Conservation (phyloP, 2,888 invertebrate species). For the Ornithoptera alexandrae region DNA sequence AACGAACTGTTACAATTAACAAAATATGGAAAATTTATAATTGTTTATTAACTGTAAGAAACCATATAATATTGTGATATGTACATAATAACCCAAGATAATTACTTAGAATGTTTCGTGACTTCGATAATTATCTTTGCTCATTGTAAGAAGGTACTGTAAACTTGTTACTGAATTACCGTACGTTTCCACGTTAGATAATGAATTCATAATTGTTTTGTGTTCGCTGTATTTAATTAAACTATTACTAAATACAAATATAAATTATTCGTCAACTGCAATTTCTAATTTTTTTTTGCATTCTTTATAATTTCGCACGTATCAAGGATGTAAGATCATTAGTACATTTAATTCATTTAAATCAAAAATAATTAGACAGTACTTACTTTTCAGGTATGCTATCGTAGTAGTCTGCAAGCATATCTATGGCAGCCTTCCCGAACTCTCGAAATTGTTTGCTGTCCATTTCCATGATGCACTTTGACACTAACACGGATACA, state of each 20-base stretch:
- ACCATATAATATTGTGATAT: constrained; percentile 29
- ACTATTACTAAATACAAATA: neutral
- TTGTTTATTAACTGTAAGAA: neutral
- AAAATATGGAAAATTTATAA: neutral
- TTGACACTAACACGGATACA: constrained; percentile 22
- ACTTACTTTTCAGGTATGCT: constrained; percentile 88
- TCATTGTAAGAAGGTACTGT: constrained; percentile 21
- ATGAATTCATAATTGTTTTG: neutral
- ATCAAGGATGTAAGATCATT: too few species aligned
- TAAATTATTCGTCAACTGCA: too few species aligned
- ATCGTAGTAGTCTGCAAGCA: constrained; percentile 94
- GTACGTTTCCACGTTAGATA: neutral
- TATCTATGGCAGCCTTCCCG: constrained; percentile 93
- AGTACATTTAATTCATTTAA: too few species aligned
- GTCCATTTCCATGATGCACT: constrained; percentile 81
- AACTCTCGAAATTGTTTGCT: constrained; percentile 88
- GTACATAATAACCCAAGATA: constrained; percentile 41
- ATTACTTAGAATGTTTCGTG: constrained; percentile 51
- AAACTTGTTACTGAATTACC: constrained; percentile 13
- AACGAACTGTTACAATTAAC: neutral
- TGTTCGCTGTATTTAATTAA: neutral
- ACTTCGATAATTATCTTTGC: constrained; percentile 34
- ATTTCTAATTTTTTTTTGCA: too few species aligned
- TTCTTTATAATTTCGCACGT: too few species aligned
- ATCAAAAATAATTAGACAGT: neutral